Evolutionary conservation across 2,113 vertebrate genomes (phyloP).

Genomic region (Rattus norvegicus): GRCr8 NC_086019.1:143415001-143415500

Average conservation of each 20-base stretch:
- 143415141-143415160: neutral
- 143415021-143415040: neutral
- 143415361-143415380: neutral
- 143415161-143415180: neutral
- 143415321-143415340: neutral
- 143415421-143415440: neutral
- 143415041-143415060: neutral
- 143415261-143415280: constrained; percentile 44
- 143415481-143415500: neutral
- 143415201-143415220: neutral
- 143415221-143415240: neutral
- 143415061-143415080: neutral
- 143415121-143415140: rapidly evolving
- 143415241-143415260: constrained; percentile 33
- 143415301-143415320: neutral
- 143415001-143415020: neutral
- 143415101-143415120: neutral
- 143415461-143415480: neutral
- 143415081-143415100: neutral
- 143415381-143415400: neutral
- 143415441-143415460: neutral
- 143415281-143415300: constrained; percentile 63
- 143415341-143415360: constrained; percentile 51
- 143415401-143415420: neutral
- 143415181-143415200: neutral